phyloP scores from a whole-genome alignment of 2,888 invertebrate species.

The Lasioglossum morio region DNA sequence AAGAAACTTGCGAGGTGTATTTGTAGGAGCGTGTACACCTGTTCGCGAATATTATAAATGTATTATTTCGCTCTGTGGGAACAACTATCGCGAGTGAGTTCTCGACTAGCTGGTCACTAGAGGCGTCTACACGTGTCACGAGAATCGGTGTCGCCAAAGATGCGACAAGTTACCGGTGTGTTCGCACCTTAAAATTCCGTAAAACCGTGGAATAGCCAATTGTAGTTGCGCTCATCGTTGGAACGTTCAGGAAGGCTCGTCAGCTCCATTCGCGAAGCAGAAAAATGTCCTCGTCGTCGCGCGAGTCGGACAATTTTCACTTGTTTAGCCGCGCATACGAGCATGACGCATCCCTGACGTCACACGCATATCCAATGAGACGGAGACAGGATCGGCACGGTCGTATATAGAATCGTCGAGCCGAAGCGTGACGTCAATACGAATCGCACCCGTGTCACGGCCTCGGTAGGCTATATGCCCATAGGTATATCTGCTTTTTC shows the following conservation, averaged over 20 bases:
- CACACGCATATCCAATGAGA: constrained; percentile 75
- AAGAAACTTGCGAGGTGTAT: too few species aligned
- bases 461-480: background rate
- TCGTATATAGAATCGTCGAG: constrained; percentile 61
- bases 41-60: too few species aligned
- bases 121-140: too few species aligned
- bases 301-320: constrained; percentile 36
- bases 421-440: constrained; percentile 58
- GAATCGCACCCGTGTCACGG: constrained; percentile 40
- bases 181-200: background rate
- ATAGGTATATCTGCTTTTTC: background rate
- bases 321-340: constrained; percentile 52
- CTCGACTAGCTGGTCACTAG: too few species aligned
- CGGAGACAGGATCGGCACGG: constrained; percentile 43
- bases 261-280: background rate
- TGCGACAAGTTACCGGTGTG: too few species aligned
- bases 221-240: background rate
- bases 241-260: constrained; percentile 12
- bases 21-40: too few species aligned
- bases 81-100: too few species aligned
- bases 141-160: too few species aligned
- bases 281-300: constrained; percentile 30
- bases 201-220: background rate
- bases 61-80: too few species aligned
- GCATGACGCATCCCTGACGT: constrained; percentile 77